phyloP scores from a whole-genome alignment of 2,113 vertebrate genomes.

The Pituophis catenifer region DNA sequence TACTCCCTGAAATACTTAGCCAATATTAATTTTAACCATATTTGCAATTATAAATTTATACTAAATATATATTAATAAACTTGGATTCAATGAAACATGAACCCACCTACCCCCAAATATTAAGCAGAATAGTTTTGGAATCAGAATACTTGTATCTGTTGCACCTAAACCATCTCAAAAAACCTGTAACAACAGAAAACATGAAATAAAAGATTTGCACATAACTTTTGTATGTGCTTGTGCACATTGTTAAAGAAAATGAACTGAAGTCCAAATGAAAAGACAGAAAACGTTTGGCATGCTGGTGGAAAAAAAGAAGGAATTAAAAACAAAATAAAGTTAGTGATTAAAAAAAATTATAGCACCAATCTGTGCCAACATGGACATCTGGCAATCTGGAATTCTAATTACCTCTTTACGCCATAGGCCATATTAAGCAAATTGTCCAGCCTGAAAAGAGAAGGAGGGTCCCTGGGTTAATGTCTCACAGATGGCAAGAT shows the following conservation, averaged over 20 bases:
- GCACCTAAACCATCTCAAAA: conserved; percentile 77
- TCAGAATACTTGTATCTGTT: conserved; percentile 64
- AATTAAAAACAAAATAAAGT: conserved; percentile 79
- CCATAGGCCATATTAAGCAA: conserved; percentile 99
- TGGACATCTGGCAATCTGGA: conserved; percentile 99
- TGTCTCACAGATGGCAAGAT: conserved; percentile 99
- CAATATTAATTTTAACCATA: conserved; percentile 41
- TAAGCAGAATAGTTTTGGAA: conserved; percentile 30
- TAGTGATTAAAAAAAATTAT: conserved; percentile 82
- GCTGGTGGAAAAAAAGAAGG: conserved; percentile 82
- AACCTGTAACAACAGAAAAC: conserved; percentile 79
- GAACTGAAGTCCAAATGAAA: conserved; percentile 82
- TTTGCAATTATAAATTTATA: conserved; percentile 46
- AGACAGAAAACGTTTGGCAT: conserved; percentile 75
- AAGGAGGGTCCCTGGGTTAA: conserved; percentile 99
- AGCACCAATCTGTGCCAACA: conserved; percentile 93
- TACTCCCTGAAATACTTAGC: conserved; percentile 29
- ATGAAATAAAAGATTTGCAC: conserved; percentile 65
- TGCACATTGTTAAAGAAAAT: conserved; percentile 74
- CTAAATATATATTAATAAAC: background rate
- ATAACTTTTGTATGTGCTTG: conserved; percentile 53
- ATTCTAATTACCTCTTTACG: conserved; percentile 99
- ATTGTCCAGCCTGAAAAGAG: conserved; percentile 99
- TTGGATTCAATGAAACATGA: conserved; percentile 21
- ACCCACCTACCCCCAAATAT: background rate